Evolutionary conservation across 2,888 invertebrate species (phyloP), one percentile per base, ranked within the genome.

Genomic region (Camponotus fellah): DNA sequence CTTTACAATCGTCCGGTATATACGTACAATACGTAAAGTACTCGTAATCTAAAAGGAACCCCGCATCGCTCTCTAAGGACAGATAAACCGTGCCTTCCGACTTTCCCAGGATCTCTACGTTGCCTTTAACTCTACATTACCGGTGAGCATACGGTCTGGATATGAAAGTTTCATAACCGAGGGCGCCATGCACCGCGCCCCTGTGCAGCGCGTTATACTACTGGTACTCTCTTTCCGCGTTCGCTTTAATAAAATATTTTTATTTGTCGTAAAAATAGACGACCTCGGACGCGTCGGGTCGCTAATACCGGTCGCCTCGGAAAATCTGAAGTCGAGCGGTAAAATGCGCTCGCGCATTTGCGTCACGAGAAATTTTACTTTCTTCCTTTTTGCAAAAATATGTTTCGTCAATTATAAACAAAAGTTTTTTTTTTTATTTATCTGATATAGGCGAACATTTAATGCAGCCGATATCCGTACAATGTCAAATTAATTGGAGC

Each of bases 151-250:
- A 80, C 40, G 53, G 84, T 74, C 65, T 72, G 77, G 68, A 76
- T 86, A 81, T 83, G 71, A 81, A 83, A 86, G 58, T 83, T 86
- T 72, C 80, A 86, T 83, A 76, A 85, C 66, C 80, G 86, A 86
- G 82, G 86, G 87, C 84, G 82, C 84, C 82, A 82, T 71, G 58
- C 46, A 68, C 64, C 37, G 46, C 46, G 71, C 21, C 34, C 64
- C 46, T 49, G 53, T 32, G 62, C 65, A 56, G 82, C 76, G 43
- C 53, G 58, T 40, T 34, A 14, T 62, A 46, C 49, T 49, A 8
- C 34, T 21, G 75, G 46, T 32, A 32, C 71, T 53, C 53, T 53
- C n/a, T 53, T 72, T 72, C 72, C 56, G 53, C 53, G 49, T 81
- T 56, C 32, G 46, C 60, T 81, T 84, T 84, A 80, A 80, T 84